These are phyloP conservation scores for Spodoptera picta DNA, from an alignment of 2,888 invertebrate genomes.

Conservation along the genomic window DNA sequence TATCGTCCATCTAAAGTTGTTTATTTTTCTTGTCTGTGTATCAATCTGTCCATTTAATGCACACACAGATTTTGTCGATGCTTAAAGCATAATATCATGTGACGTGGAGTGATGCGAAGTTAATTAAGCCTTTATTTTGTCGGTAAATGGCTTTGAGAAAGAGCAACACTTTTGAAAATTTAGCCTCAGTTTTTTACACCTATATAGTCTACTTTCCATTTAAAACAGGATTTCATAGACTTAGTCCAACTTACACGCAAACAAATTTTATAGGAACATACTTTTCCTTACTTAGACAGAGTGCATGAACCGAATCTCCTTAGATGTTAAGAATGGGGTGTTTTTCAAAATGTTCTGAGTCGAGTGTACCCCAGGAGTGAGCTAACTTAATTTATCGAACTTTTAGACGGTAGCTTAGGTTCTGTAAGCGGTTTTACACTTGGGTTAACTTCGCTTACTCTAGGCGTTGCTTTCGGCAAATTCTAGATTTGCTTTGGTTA, in stretches of 20 bases:
- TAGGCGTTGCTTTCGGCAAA: slow-evolving; percentile 54
- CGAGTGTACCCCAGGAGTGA: slow-evolving; percentile 40
- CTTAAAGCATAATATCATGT: no score
- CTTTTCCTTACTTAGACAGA: slow-evolving; percentile 10
- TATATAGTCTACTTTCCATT: no score
- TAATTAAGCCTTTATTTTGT: no score
- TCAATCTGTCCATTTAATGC: no score
- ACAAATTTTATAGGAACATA: slow-evolving; percentile 14
- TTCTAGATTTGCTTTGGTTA: slow-evolving; percentile 33
- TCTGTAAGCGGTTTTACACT: slow-evolving; percentile 67
- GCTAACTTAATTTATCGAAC: slow-evolving; percentile 69
- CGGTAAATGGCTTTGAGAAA: no score
- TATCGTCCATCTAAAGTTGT: slow-evolving; percentile 10
- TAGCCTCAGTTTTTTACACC: no score
- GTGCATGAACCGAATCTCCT: slow-evolving; percentile 17
- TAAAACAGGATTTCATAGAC: no score
- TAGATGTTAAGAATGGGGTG: slow-evolving; percentile 18
- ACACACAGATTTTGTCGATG: no score
- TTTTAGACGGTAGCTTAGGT: slow-evolving; percentile 55
- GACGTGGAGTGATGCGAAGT: no score
- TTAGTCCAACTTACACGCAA: neutral
- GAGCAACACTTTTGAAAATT: no score
- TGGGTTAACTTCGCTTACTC: slow-evolving; percentile 65
- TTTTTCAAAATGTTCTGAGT: slow-evolving; percentile 34
- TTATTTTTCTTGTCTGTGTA: slow-evolving; percentile 19